Conservation (phyloP, 2,113 vertebrate genomes). For the Cololabis saira region DNA sequence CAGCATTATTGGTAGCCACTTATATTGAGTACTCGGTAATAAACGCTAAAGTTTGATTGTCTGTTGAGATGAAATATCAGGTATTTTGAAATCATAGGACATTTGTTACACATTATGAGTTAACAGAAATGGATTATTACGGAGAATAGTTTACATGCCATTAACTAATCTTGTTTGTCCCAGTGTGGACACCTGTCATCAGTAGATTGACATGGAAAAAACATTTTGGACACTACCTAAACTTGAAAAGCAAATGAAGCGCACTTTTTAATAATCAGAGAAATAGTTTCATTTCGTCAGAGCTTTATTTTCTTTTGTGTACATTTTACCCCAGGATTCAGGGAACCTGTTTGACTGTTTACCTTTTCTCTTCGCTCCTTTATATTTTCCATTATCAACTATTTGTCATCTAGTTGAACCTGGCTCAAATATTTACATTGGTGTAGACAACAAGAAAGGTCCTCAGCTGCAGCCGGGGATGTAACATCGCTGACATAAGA, state of each 20-base stretch:
- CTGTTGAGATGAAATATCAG: not conserved
- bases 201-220: too few relatives aligned
- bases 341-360: conserved; percentile 7
- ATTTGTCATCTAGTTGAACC: conserved; percentile 49
- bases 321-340: not conserved
- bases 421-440: conserved; percentile 79
- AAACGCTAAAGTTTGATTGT: not conserved
- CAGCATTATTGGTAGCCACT: too few relatives aligned
- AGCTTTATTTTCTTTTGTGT: not conserved
- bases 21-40: too few relatives aligned
- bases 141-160: too few relatives aligned
- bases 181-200: not conserved
- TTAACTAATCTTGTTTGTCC: not conserved
- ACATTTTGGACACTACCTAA: too few relatives aligned
- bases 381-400: conserved; percentile 31
- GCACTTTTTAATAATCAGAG: too few relatives aligned
- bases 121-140: not conserved
- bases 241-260: too few relatives aligned
- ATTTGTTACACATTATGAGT: not conserved
- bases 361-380: conserved; percentile 13
- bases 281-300: not conserved
- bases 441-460: conserved; percentile 42
- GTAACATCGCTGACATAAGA: conserved; percentile 1
- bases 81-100: not conserved
- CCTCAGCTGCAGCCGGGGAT: not conserved